Base-by-base conservation (phyloP, 92 coral and sea anemone species). In the Scolanthus callimorphus region DNA sequence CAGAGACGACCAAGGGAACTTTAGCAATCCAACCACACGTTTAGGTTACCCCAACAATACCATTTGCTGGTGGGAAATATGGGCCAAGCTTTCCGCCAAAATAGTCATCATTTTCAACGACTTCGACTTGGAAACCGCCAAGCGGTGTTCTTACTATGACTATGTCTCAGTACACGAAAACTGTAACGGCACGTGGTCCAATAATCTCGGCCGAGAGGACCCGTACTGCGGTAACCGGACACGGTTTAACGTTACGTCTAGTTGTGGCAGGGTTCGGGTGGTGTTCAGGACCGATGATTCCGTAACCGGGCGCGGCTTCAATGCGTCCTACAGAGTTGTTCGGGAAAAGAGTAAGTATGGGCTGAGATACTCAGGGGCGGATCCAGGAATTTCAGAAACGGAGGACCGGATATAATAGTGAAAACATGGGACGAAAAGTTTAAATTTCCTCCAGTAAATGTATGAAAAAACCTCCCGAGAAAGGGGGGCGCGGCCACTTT, bases 41-140 rank as follows among this genome's bases (percentile, higher is more conserved):
- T 11, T 27, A 6, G 82, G 81, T 25, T 85, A 85, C 41, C 65
- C 47, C 1, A 74, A 77, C 58, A 59, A 80, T 3, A 31, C 77
- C 9, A 45, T 55, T 4, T 69, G 76, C 44, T 29, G 38, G 20
- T 91, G 97, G 97, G 21, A 70, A 2, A 70, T 91, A 2, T 0
- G 49, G 24, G 81, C 50, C 2, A 49, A 70, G 9, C 85, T 27
- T 11, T 57, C 74, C 20, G 73, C 82, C 20, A 69, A 20, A 15
- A 68, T 91, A 2, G 29, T 54, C 28, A 58, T 88, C 28, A 63
- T 44, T n/a, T 91, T 91, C 52, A 70, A 68, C 8, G 86, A 79
- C 48, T 88, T 91, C 62, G 91, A 81, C 46, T 37, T 91, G 34
- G 97, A 91, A 62, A 65, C 46, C 17, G 87, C 96, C 53, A 91